Conservation (phyloP, 2,888 invertebrate genomes). For the Agriopis aurantiaria region DNA sequence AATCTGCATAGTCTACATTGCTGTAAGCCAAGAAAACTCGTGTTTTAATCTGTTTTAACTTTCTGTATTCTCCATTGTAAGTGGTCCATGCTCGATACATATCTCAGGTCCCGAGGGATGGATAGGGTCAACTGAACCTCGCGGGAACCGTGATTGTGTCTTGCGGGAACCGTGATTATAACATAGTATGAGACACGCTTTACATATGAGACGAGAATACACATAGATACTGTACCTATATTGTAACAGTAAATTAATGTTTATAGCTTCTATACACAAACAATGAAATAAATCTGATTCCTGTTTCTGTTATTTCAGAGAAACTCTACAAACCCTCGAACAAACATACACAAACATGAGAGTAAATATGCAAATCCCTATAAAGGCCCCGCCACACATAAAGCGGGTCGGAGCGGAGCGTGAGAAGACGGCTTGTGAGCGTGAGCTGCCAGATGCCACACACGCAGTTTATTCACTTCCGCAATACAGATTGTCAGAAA, state of each 20-base stretch:
- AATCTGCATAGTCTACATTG: too few relatives aligned
- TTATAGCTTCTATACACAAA: too few relatives aligned
- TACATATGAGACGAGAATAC: not conserved
- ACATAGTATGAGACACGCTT: not conserved
- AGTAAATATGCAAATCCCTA: conserved; percentile 1
- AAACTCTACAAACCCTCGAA: not conserved
- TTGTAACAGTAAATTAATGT: too few relatives aligned
- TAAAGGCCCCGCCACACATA: not conserved
- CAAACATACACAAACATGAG: not conserved
- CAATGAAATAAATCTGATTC: not conserved
- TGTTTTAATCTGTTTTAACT: not conserved
- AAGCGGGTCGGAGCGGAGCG: not conserved
- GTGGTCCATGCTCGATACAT: conserved; percentile 6
- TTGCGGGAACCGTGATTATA: not conserved
- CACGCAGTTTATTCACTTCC: too few relatives aligned
- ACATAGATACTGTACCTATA: too few relatives aligned
- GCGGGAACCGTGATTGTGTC: not conserved
- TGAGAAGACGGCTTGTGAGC: not conserved
- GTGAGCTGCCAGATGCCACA: too few relatives aligned
- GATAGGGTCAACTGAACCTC: not conserved
- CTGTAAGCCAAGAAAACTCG: too few relatives aligned
- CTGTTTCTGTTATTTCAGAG: conserved; percentile 7
- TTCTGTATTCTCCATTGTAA: not conserved
- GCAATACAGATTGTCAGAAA: too few relatives aligned
- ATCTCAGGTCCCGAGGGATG: conserved; percentile 5